Conservation (phyloP, 2,797 vertebrate genomes). For the Chiropotes sagulatus region DNA sequence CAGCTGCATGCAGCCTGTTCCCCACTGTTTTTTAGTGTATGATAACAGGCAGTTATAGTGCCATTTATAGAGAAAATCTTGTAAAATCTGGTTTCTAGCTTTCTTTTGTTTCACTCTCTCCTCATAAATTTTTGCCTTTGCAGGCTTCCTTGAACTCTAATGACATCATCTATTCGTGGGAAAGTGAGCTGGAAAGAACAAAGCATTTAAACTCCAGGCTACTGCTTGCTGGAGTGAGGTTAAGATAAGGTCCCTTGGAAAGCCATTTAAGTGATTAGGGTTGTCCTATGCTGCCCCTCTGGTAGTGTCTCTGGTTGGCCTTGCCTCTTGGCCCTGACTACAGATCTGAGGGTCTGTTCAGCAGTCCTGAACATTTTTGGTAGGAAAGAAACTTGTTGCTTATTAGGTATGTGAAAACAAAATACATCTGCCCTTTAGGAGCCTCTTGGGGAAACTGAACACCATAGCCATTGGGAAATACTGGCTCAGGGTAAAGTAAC, state of each 20-base stretch:
- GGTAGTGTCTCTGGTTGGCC: not conserved
- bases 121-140: conserved; percentile 1
- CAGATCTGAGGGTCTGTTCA: not conserved
- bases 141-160: not conserved
- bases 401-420: not conserved
- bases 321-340: not conserved
- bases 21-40: not conserved
- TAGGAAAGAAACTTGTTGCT: not conserved
- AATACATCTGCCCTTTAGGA: not conserved
- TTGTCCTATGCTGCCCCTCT: not conserved
- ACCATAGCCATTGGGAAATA: not conserved
- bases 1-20: not conserved
- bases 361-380: conserved; percentile 23
- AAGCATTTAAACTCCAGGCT: not conserved
- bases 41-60: not conserved
- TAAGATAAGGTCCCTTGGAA: not conserved
- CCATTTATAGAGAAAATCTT: conserved; percentile 8
- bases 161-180: not conserved
- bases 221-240: not conserved
- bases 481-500: not conserved
- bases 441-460: not conserved
- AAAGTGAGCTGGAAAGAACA: not conserved
- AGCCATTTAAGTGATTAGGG: not conserved
- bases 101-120: conserved; percentile 13
- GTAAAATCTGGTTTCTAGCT: not conserved